Evolutionary conservation across 2,113 vertebrate species (phyloP).

Genomic region (Pterocles burchelli): DNA sequence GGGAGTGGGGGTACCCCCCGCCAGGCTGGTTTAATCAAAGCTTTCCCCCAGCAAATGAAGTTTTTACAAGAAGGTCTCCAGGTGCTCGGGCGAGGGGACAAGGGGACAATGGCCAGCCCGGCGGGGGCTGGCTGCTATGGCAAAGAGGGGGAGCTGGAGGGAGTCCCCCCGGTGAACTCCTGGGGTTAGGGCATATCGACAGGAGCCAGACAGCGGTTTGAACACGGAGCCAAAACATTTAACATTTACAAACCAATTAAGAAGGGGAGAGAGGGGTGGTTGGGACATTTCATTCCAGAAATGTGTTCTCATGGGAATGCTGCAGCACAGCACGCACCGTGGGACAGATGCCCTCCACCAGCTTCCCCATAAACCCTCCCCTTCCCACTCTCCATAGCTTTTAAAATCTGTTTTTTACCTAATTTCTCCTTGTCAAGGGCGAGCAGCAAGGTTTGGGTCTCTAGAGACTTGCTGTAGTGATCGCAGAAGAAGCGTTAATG

Average conservation of each 20-base stretch:
- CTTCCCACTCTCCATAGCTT: not conserved
- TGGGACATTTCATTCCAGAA: not conserved
- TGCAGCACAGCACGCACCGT: not conserved
- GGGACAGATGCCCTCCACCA: not conserved
- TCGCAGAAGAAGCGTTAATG: not conserved
- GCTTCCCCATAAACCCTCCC: not conserved
- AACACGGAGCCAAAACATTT: not conserved
- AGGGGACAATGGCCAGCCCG: conserved; percentile 3
- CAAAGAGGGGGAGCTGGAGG: not conserved
- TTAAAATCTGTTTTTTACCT: not conserved
- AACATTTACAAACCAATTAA: not conserved
- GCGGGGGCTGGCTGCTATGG: conserved; percentile 21
- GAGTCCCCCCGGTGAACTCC: not conserved
- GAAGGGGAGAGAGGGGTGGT: not conserved
- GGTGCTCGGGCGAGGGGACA: conserved; percentile 1
- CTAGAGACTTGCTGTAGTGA: not conserved
- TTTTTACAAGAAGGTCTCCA: conserved; percentile 58
- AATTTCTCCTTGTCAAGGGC: not conserved
- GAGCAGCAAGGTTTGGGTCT: not conserved
- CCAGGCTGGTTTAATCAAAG: conserved; percentile 60
- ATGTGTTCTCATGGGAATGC: not conserved
- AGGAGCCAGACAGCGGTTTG: conserved; percentile 12
- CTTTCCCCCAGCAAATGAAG: conserved; percentile 47
- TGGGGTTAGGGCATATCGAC: not conserved
- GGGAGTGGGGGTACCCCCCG: conserved; percentile 11